phyloP scores from a whole-genome alignment of 2,113 vertebrate genomes.

The Charadrius vociferus region DNA sequence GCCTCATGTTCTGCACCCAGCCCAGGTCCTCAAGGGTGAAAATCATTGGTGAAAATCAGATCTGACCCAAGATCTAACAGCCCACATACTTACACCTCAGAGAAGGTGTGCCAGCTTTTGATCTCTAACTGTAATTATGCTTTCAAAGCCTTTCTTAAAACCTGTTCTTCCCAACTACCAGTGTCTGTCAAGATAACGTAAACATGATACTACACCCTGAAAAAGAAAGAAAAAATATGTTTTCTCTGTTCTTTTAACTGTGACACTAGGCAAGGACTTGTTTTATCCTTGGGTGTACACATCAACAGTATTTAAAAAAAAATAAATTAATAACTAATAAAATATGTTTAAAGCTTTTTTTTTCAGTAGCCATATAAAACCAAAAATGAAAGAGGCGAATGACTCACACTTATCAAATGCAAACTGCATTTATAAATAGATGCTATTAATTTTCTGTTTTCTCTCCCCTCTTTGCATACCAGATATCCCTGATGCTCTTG shows the following conservation, averaged over 20 bases:
- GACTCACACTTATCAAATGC: neutral
- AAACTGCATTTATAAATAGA: neutral
- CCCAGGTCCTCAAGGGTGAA: neutral
- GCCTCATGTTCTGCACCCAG: accelerated
- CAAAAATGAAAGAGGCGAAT: neutral
- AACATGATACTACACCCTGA: neutral
- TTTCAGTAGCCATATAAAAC: neutral
- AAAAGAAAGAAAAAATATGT: neutral
- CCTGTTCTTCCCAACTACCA: neutral
- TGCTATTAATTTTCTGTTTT: neutral
- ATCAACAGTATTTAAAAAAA: neutral
- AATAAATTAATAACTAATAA: neutral
- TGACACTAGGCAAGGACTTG: neutral
- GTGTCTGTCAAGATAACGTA: neutral
- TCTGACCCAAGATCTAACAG: neutral
- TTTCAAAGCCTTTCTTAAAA: neutral
- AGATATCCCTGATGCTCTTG: neutral
- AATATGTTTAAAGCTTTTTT: neutral
- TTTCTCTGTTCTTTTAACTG: neutral
- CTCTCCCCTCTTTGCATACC: neutral
- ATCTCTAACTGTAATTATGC: neutral
- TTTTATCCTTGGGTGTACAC: neutral
- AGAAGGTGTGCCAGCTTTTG: neutral
- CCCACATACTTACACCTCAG: neutral
- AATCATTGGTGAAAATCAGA: neutral